Conservation (phyloP, 2,888 invertebrate genomes). For the Argyresthia albistria region DNA sequence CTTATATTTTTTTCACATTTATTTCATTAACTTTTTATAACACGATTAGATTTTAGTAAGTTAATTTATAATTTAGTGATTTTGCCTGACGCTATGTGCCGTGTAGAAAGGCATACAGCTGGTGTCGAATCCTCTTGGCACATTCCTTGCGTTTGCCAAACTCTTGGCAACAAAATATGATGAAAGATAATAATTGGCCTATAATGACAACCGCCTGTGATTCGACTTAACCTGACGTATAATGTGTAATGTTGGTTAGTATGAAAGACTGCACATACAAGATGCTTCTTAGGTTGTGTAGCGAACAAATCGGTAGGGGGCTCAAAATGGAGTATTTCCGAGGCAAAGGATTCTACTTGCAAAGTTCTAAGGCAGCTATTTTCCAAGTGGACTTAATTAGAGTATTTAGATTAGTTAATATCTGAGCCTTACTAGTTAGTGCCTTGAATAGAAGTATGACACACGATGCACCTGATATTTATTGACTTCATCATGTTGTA, state of each 20-base stretch:
- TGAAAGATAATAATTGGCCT: background rate
- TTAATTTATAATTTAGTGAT: too few species aligned
- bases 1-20: slow-evolving; percentile 8
- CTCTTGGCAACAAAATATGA: too few species aligned
- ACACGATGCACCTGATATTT: slow-evolving; percentile 22
- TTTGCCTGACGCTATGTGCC: too few species aligned
- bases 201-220: background rate
- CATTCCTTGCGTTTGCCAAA: too few species aligned
- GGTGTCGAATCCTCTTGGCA: background rate
- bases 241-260: too few species aligned
- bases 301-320: too few species aligned
- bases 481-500: slow-evolving; percentile 5
- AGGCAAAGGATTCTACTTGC: background rate
- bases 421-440: slow-evolving; percentile 48
- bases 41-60: background rate
- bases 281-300: too few species aligned
- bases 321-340: too few species aligned
- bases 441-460: slow-evolving; percentile 32
- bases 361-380: background rate
- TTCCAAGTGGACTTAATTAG: background rate
- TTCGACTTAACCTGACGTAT: background rate
- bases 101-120: background rate
- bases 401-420: slow-evolving; percentile 13
- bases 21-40: slow-evolving; percentile 7
- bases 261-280: too few species aligned